Evolutionary conservation across 2,797 vertebrate species (phyloP), one percentile per base, ranked within the genome.

Genomic region (Darevskia nairensis): DNA sequence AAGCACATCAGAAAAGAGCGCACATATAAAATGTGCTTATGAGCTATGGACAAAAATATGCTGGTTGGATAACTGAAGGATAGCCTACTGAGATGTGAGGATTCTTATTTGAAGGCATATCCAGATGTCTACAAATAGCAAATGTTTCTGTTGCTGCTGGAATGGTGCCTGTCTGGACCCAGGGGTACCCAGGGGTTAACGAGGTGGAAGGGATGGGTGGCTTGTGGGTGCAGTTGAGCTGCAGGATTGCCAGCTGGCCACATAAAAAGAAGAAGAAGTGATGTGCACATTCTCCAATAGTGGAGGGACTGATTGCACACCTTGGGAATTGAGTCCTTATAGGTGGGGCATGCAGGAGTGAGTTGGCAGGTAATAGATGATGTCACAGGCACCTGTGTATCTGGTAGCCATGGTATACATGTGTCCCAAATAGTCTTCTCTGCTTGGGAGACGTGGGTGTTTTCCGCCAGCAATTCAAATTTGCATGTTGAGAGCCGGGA

Each of bases 11-110:
- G 79, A 6, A 32, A 27, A 35, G 79, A 35, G 35, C 35, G 35
- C 35, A 35, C 35, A 35, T 35, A 35, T 35, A 35, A 35, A 35
- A 35, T 35, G 50, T 55, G 50, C 50, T 64, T 32, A 66, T 64
- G 80, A 66, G 80, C 80, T 81, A 66, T 39, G 23, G 80, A 64
- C 32, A 81, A 25, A 64, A 81, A 66, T 81, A 64, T 66, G 59
- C 59, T 29, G n/a, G 23, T 39, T 64, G 80, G 59, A 39, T 39
- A 80, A 39, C 59, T 39, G 35, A 61, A 32, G 80, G 80, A 17
- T 81, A 64, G 61, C 80, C 59, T 41, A 66, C 59, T 66, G 80
- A 41, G 80, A 81, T 15, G 32, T 66, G 59, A 66, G 23, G 55
- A 27, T 66, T 6, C 11, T 64, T 32, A 66, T 25, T 64, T 55